Conservation (phyloP, 2,113 vertebrate genomes). For the Condylura cristata region DNA sequence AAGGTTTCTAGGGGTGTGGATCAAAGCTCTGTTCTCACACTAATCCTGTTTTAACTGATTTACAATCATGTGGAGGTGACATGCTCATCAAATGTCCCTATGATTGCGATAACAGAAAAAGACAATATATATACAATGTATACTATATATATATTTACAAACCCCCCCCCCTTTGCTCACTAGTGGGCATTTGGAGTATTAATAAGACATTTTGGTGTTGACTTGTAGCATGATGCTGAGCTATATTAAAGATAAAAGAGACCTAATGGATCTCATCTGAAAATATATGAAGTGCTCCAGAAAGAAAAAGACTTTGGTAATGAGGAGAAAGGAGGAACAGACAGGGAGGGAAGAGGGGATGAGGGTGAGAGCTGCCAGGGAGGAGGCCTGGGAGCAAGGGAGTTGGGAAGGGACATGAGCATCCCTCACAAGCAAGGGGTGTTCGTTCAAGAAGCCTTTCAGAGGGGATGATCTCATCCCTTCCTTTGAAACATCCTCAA, state of each 20-base stretch:
- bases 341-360: background rate
- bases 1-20: background rate
- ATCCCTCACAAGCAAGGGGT: background rate
- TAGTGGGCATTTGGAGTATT: background rate
- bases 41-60: background rate
- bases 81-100: background rate
- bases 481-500: background rate
- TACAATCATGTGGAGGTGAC: background rate
- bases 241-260: background rate
- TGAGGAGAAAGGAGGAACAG: background rate
- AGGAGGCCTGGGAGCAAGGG: background rate
- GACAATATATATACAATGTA: background rate
- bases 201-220: background rate
- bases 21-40: background rate
- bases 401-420: fast-evolving
- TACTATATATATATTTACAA: background rate
- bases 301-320: background rate
- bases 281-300: background rate
- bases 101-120: background rate
- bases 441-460: background rate
- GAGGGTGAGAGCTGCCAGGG: background rate
- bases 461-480: background rate
- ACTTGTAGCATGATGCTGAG: background rate
- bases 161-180: background rate
- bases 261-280: background rate